phyloP scores from a whole-genome alignment of 2,888 invertebrate genomes.

The Leptura quadrifasciata region DNA sequence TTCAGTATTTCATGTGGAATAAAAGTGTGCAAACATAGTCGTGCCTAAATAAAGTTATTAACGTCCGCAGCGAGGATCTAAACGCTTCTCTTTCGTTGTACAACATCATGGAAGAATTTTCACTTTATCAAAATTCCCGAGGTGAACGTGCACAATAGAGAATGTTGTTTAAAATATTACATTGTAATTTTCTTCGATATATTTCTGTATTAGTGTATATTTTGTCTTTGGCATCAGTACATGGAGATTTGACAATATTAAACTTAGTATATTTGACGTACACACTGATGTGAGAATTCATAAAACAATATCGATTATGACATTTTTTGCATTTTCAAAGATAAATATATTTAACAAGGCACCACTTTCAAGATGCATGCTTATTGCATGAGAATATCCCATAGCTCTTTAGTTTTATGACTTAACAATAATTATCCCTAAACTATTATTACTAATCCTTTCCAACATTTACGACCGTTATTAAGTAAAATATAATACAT shows the following conservation, averaged over 20 bases:
- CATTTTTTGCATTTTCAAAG: not conserved
- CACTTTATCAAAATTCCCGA: constrained; percentile 2
- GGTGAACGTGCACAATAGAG: not conserved
- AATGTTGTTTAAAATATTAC: not conserved
- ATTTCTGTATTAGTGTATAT: too few species aligned
- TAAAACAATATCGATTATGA: too few species aligned
- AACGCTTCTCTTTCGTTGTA: not conserved
- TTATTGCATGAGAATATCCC: not conserved
- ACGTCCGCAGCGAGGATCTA: not conserved
- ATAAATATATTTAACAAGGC: not conserved
- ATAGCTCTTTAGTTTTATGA: constrained; percentile 6
- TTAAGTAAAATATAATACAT: constrained; percentile 24
- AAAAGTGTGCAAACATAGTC: constrained; percentile 4
- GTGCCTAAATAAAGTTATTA: constrained; percentile 7
- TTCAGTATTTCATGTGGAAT: not conserved
- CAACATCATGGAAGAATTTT: constrained; percentile 1
- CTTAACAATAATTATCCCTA: constrained; percentile 9
- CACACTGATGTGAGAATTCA: too few species aligned
- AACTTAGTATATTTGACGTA: too few species aligned
- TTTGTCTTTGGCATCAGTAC: too few species aligned
- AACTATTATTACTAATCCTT: constrained; percentile 24
- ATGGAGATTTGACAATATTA: too few species aligned
- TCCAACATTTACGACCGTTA: constrained; percentile 17
- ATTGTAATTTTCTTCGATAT: not conserved
- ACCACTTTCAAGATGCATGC: not conserved